Percentiles rank a stretch among this genome's conserved stretches.
phyloP scores from a whole-genome alignment of 2,888 invertebrate species.

The Habrosyne pyritoides region DNA sequence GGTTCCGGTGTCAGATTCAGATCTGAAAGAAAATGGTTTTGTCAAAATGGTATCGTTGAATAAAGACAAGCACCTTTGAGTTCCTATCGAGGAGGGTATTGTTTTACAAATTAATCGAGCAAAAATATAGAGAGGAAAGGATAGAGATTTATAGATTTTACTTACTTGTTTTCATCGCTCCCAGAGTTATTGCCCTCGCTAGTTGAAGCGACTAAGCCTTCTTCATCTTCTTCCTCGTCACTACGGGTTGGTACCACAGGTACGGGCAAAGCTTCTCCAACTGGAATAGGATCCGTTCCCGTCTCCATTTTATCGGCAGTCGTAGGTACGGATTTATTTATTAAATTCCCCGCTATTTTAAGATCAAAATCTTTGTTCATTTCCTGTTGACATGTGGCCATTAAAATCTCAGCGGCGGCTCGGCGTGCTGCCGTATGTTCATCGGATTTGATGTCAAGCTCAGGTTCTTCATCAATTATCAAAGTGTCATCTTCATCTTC shows the following conservation, averaged over 20 bases:
- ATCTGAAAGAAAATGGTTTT: constrained; percentile 72
- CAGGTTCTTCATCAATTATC: constrained; percentile 86
- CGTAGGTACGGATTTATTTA: constrained; percentile 74
- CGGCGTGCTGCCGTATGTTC: constrained; percentile 79
- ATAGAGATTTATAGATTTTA: too few relatives aligned
- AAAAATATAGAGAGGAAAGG: too few relatives aligned
- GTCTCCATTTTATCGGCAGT: constrained; percentile 73
- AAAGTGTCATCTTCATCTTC: constrained; percentile 87
- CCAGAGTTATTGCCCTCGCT: constrained; percentile 93
- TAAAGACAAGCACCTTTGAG: too few relatives aligned
- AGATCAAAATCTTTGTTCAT: constrained; percentile 78
- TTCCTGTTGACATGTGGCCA: constrained; percentile 77
- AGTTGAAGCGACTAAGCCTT: constrained; percentile 90
- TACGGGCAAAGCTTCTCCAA: constrained; percentile 89
- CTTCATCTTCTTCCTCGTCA: constrained; percentile 89
- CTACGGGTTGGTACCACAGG: constrained; percentile 84
- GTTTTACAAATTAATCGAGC: background rate
- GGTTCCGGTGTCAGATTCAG: constrained; percentile 85
- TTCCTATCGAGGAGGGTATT: too few relatives aligned
- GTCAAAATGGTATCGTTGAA: background rate
- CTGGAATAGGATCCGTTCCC: constrained; percentile 56
- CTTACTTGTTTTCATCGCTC: constrained; percentile 90
- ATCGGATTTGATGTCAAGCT: constrained; percentile 57
- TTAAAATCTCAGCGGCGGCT: constrained; percentile 83
- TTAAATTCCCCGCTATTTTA: constrained; percentile 82